Evolutionary conservation across 2,797 vertebrate genomes (phyloP).

Genomic region (Rallus crepitans): DNA sequence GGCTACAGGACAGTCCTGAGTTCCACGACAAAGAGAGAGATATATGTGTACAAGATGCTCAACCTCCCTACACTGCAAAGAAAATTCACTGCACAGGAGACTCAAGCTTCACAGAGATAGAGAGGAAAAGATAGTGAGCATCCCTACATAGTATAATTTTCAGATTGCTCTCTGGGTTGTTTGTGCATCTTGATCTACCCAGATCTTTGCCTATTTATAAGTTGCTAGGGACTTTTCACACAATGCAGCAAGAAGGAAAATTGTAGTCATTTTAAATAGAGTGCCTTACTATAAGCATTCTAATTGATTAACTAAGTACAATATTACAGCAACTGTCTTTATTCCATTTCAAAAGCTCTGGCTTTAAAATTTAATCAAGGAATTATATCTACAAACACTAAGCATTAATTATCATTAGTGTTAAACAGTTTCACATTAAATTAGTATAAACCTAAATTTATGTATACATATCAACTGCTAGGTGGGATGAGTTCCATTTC

Average conservation of each 20-base stretch:
- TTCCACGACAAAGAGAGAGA: background rate
- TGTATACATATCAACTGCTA: background rate
- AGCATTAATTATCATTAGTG: background rate
- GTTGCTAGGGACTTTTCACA: background rate
- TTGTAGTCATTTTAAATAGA: background rate
- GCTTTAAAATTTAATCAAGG: background rate
- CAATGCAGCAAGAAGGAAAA: background rate
- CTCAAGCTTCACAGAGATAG: background rate
- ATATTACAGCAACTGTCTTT: background rate
- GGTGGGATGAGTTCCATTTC: background rate
- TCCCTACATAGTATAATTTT: accelerated
- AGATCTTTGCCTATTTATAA: background rate
- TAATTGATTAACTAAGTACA: background rate
- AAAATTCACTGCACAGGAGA: background rate
- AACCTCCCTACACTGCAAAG: background rate
- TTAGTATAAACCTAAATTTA: background rate
- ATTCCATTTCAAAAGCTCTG: background rate
- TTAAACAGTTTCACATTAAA: background rate
- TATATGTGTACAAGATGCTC: background rate
- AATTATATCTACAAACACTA: background rate
- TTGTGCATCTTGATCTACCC: background rate
- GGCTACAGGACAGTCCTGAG: background rate
- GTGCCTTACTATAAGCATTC: background rate
- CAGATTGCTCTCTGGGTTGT: background rate
- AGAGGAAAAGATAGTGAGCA: background rate